These are phyloP conservation scores for Glaucidium brasilianum DNA, from an alignment of 2,113 vertebrate species.

Conservation along the genomic window DNA sequence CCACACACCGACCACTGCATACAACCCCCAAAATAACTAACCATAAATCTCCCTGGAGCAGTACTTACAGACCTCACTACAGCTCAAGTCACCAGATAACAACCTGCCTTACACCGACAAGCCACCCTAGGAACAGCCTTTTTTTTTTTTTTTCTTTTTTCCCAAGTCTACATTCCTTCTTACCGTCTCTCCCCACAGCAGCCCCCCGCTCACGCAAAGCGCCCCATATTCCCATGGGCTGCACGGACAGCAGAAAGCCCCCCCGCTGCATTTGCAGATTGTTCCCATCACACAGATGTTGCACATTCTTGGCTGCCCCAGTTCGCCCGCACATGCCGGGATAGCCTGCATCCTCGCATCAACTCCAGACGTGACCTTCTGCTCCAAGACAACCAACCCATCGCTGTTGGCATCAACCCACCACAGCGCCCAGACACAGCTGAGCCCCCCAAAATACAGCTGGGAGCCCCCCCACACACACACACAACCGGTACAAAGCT, in stretches of 20 bases:
- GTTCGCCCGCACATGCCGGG: background rate
- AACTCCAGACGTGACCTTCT: slow-evolving; percentile 1
- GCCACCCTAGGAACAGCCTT: background rate
- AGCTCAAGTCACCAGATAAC: background rate
- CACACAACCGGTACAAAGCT: accelerated
- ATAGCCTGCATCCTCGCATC: background rate
- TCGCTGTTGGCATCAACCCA: background rate
- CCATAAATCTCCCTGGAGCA: background rate
- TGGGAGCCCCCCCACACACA: background rate
- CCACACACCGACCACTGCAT: accelerated
- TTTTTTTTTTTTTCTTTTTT: too few species aligned
- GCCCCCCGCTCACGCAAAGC: background rate
- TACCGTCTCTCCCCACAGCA: background rate
- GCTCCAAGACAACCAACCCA: background rate
- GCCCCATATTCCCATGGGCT: background rate
- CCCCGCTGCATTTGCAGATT: background rate
- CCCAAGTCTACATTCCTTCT: background rate
- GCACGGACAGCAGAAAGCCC: background rate
- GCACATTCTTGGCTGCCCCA: background rate
- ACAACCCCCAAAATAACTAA: background rate
- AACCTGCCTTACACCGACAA: background rate
- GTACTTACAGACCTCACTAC: background rate
- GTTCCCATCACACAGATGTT: background rate
- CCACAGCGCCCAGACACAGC: accelerated
- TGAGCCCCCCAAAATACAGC: background rate